Evolutionary conservation across 2,113 vertebrate genomes (phyloP).

Genomic region (Pituophis catenifer): DNA sequence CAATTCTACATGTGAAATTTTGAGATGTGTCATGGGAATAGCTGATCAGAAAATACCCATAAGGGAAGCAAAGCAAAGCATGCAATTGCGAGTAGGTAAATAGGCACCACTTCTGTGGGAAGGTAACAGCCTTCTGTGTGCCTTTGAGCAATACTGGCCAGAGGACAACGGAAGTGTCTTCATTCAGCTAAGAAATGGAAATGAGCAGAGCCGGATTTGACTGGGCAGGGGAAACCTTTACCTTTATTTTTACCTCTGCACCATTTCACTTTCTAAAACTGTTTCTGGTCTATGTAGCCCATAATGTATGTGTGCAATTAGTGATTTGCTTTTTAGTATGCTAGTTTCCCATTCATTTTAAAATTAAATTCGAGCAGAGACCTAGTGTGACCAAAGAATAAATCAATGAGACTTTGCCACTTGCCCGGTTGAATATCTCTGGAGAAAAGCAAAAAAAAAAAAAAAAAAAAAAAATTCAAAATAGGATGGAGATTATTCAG

Average conservation of each 20-base stretch:
- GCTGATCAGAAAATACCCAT: background rate
- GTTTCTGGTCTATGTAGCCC: background rate
- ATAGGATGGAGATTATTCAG: background rate
- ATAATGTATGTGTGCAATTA: background rate
- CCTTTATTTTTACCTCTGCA: background rate
- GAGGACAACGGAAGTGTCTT: background rate
- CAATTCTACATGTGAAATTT: background rate
- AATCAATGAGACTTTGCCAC: background rate
- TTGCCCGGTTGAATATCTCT: background rate
- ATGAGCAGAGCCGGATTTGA: background rate
- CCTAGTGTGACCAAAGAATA: background rate
- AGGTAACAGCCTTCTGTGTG: background rate
- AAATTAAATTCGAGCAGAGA: background rate
- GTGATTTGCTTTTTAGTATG: background rate
- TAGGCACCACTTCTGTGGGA: background rate
- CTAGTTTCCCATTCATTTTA: background rate
- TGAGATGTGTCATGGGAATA: background rate
- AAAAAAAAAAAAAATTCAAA: background rate
- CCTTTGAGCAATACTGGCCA: background rate
- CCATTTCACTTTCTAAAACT: background rate
- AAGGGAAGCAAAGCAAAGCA: background rate
- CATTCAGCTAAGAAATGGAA: background rate
- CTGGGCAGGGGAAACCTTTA: background rate
- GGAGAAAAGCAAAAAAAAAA: background rate
- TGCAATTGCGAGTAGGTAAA: background rate